Evolutionary conservation across 2,113 vertebrate species (phyloP).

Genomic region (Gymnorhina tibicen): DNA sequence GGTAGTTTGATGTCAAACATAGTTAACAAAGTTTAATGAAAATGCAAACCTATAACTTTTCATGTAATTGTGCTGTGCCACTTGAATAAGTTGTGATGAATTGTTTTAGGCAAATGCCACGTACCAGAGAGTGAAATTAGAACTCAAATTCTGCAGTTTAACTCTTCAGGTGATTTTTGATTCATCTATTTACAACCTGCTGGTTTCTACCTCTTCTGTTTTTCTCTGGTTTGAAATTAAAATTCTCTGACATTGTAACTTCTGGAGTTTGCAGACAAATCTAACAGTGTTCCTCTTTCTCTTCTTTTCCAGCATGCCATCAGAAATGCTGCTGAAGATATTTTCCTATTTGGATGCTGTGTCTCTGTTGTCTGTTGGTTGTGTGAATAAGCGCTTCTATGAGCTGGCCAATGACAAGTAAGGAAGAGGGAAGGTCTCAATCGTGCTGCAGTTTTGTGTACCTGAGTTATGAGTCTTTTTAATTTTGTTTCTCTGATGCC

Average conservation of each 20-base stretch:
- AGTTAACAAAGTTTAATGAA: neutral
- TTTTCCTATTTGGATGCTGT: conserved; percentile 82
- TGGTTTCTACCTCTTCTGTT: neutral
- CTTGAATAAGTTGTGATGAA: neutral
- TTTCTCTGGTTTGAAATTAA: neutral
- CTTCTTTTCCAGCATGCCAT: conserved; percentile 76
- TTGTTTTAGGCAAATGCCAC: neutral
- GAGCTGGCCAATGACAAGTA: conserved; percentile 86
- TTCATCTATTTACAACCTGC: neutral
- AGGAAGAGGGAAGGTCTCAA: conserved; percentile 35
- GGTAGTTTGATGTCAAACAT: neutral
- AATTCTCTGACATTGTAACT: neutral
- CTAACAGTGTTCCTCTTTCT: neutral
- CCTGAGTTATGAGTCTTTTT: neutral
- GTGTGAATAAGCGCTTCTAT: conserved; percentile 79
- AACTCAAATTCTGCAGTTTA: neutral
- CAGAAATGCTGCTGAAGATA: conserved; percentile 83
- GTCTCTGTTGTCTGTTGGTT: conserved; percentile 75
- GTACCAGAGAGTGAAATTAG: neutral
- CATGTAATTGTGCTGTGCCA: neutral
- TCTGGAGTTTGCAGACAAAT: neutral
- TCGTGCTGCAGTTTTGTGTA: neutral
- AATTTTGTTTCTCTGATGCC: neutral
- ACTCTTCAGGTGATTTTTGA: neutral
- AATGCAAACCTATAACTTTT: neutral